Base-by-base conservation (phyloP, 2,888 invertebrate species). In the Euproctis similis region DNA sequence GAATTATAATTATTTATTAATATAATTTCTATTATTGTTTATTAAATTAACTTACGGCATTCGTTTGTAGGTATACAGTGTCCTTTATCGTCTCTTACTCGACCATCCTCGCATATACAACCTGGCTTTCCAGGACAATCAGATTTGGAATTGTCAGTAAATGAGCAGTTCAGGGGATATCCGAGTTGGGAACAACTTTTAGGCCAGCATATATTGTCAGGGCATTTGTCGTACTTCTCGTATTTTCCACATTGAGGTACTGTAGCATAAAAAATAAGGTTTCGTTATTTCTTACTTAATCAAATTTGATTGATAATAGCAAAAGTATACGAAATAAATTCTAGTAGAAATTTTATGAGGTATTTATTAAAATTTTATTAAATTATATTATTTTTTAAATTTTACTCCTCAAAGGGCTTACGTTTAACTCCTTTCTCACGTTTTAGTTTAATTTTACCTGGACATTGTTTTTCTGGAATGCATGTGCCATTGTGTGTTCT, bases 1-100 rank as follows among this genome's bases (percentile, higher is more conserved):
- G n/a, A n/a, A n/a, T n/a, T n/a, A n/a, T n/a, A n/a, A n/a, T n/a
- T n/a, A n/a, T n/a, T n/a, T n/a, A n/a, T n/a, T n/a, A n/a, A n/a
- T n/a, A n/a, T n/a, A n/a, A n/a, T n/a, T n/a, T n/a, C n/a, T n/a
- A n/a, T n/a, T n/a, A n/a, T n/a, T n/a, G n/a, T n/a, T n/a, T n/a
- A n/a, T n/a, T n/a, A n/a, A n/a, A 12, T 24, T 11, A 20, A 60
- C 55, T 48, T 41, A 57, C 57, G 29, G 29, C 59, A 58, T 16
- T 59, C 29, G 7, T 24, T 34, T 34, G 36, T 35, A 5, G 42
- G 33, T 5, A 59, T 49, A 24, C 59, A 59, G 12, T 49, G 26
- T 4, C 46, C 46, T 7, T 27, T 12, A 4, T 17, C 12, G 24
- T 38, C 42, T 38, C 59, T 46, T 20, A 60, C 45, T 24, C 54